Percentiles rank a stretch among this genome's conserved stretches.
phyloP scores from a whole-genome alignment of 2,797 vertebrate genomes.

The Thunnus albacares region DNA sequence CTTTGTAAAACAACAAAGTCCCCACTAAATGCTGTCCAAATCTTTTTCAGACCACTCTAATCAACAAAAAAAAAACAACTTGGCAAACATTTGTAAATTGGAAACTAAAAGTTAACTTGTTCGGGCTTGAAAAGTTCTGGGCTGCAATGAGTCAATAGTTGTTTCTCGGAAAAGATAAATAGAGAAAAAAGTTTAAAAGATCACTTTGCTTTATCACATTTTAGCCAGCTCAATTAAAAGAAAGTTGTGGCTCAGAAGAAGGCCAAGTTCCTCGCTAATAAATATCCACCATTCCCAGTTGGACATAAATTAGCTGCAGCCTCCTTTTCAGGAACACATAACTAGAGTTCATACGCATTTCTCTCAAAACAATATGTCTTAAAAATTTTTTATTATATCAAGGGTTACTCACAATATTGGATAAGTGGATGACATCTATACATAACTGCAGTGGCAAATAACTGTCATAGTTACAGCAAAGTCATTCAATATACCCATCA shows the following conservation, averaged over 20 bases:
- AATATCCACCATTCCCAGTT: background rate
- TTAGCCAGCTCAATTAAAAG: slow-evolving; percentile 13
- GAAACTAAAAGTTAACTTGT: slow-evolving; percentile 51
- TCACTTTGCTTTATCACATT: slow-evolving; percentile 20
- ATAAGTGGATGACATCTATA: slow-evolving; percentile 17
- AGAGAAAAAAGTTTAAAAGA: slow-evolving; percentile 19
- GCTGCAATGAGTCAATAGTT: slow-evolving; percentile 31
- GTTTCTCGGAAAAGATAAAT: slow-evolving; percentile 25
- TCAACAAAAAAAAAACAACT: slow-evolving; percentile 39
- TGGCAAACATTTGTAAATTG: slow-evolving; percentile 33
- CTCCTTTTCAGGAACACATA: slow-evolving; percentile 5
- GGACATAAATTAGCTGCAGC: slow-evolving; percentile 3
- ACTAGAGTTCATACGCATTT: slow-evolving; percentile 11
- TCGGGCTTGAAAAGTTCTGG: slow-evolving; percentile 20
- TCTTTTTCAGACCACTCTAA: slow-evolving; percentile 49
- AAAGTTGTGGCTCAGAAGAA: background rate
- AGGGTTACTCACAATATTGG: slow-evolving; percentile 4
- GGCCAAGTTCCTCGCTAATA: background rate
- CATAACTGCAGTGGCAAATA: slow-evolving; percentile 21
- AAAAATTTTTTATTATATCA: slow-evolving; percentile 29
- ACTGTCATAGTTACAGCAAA: slow-evolving; percentile 55
- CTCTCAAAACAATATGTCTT: slow-evolving; percentile 36
- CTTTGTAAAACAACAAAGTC: slow-evolving; percentile 62
- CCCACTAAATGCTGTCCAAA: slow-evolving; percentile 42
- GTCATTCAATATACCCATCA: slow-evolving; percentile 56